These are phyloP conservation scores for Tholera decimalis DNA, from an alignment of 2,888 invertebrate species.

Conservation along the genomic window DNA sequence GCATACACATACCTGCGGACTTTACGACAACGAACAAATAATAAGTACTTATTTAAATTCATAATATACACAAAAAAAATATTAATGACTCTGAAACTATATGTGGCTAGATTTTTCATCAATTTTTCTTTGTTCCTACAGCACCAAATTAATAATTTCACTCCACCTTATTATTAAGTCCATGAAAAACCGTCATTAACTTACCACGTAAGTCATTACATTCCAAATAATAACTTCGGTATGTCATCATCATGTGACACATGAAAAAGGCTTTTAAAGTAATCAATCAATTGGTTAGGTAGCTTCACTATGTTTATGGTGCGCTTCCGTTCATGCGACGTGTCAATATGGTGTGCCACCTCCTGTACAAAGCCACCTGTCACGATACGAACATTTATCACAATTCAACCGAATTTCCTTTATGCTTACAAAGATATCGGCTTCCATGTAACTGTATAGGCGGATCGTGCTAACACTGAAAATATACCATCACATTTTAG, in stretches of 20 bases:
- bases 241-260: slow-evolving; percentile 50
- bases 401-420: slow-evolving; percentile 76
- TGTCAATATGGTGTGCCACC: slow-evolving; percentile 83
- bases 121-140: background rate
- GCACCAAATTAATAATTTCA: slow-evolving; percentile 6
- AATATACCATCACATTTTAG: slow-evolving; percentile 35
- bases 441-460: slow-evolving; percentile 48
- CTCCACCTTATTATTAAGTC: slow-evolving; percentile 11
- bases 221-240: slow-evolving; percentile 41
- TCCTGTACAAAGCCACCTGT: slow-evolving; percentile 80
- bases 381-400: slow-evolving; percentile 83
- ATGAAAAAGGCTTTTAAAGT: slow-evolving; percentile 74
- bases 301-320: slow-evolving; percentile 75
- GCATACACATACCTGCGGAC: too few species aligned
- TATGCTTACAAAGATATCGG: slow-evolving; percentile 68
- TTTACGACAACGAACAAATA: background rate
- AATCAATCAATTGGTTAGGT: slow-evolving; percentile 70
- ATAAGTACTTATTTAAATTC: too few species aligned
- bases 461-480: slow-evolving; percentile 49
- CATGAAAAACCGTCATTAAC: slow-evolving; percentile 25
- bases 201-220: slow-evolving; percentile 13
- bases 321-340: slow-evolving; percentile 76
- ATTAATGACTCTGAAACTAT: background rate
- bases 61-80: background rate
- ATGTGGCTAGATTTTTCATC: background rate